Percentiles rank a stretch among this genome's conserved stretches.
Conservation (phyloP, 2,888 invertebrate genomes). For the Cheilosia pagana region DNA sequence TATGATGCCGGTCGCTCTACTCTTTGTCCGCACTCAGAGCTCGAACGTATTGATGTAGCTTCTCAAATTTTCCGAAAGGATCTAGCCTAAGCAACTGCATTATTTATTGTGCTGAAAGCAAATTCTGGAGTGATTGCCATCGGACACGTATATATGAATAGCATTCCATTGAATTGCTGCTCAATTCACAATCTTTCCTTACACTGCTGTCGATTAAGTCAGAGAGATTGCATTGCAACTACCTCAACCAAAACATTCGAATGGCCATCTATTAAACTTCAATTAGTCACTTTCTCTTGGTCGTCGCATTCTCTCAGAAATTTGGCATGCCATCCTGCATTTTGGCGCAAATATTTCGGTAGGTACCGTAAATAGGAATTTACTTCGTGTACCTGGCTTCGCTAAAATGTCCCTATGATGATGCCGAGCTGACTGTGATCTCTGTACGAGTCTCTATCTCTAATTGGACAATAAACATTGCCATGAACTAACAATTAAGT, state of each 20-base stretch:
- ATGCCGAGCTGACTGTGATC: slow-evolving; percentile 39
- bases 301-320: not conserved
- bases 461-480: slow-evolving; percentile 74
- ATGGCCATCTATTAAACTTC: slow-evolving; percentile 66
- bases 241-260: slow-evolving; percentile 31
- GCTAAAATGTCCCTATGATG: slow-evolving; percentile 19
- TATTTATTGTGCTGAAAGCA: slow-evolving; percentile 48
- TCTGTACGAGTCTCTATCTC: slow-evolving; percentile 56
- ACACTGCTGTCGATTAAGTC: slow-evolving; percentile 19
- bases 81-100: slow-evolving; percentile 13
- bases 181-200: slow-evolving; percentile 20
- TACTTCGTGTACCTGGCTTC: slow-evolving; percentile 10
- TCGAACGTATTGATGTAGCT: not conserved
- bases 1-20: slow-evolving; percentile 7
- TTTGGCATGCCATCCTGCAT: slow-evolving; percentile 10
- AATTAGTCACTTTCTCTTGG: slow-evolving; percentile 46
- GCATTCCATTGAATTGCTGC: slow-evolving; percentile 9
- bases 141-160: slow-evolving; percentile 19
- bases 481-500: slow-evolving; percentile 71
- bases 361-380: slow-evolving; percentile 57
- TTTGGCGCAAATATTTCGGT: slow-evolving; percentile 16
- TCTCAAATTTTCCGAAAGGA: slow-evolving; percentile 4
- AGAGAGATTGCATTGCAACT: slow-evolving; percentile 14
- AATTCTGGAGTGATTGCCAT: slow-evolving; percentile 44
- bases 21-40: not conserved